Evolutionary conservation across 2,888 invertebrate species (phyloP).

Genomic region (Drosophila subsilvestris): DNA sequence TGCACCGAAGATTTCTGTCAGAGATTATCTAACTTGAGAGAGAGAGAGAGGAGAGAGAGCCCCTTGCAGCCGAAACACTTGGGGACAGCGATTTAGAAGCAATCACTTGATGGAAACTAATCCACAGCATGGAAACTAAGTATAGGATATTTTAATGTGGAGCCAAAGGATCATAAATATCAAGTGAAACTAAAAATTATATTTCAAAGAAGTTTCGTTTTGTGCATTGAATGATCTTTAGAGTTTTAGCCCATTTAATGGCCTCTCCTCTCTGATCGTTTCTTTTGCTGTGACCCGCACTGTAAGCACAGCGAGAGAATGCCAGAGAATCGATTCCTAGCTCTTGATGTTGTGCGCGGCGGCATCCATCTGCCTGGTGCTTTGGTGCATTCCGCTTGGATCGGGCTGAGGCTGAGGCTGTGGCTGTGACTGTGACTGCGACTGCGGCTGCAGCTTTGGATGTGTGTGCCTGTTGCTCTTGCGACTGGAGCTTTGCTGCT

Average conservation of each 20-base stretch:
- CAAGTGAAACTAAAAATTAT: background rate
- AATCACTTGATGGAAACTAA: background rate
- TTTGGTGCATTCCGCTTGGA: conserved; percentile 27
- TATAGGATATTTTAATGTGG: too few relatives aligned
- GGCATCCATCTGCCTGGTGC: conserved; percentile 11
- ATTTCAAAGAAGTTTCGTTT: too few relatives aligned
- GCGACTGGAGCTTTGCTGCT: conserved; percentile 11
- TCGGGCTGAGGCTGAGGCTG: background rate
- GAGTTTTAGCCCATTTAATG: background rate
- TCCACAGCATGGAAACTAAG: background rate
- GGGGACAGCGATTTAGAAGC: conserved; percentile 2
- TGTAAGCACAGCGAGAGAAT: background rate
- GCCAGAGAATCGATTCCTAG: background rate
- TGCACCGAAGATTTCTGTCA: conserved; percentile 60
- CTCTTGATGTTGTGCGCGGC: background rate
- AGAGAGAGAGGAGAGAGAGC: conserved; percentile 2
- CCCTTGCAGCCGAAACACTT: background rate
- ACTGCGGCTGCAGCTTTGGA: conserved; percentile 35
- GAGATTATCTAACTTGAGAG: conserved; percentile 60
- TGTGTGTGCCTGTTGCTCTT: conserved; percentile 22
- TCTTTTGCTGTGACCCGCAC: background rate
- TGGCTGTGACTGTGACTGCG: conserved; percentile 15
- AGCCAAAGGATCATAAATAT: too few relatives aligned
- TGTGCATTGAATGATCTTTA: too few relatives aligned
- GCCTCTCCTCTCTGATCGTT: background rate